phyloP scores from a whole-genome alignment of 2,888 invertebrate species.

The Synergus laeviventris region DNA sequence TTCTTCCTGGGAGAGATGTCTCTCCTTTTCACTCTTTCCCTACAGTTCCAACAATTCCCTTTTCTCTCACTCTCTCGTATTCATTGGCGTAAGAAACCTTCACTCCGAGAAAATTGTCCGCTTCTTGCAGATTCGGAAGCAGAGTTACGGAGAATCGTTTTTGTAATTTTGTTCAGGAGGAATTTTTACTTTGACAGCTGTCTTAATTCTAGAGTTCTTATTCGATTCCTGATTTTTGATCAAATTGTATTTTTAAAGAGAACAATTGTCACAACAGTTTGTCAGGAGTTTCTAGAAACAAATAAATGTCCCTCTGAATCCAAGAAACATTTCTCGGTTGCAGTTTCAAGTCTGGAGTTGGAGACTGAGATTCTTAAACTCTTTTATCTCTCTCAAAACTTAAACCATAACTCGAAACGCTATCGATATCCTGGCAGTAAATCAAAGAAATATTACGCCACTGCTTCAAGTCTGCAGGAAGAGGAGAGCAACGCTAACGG shows the following conservation, averaged over 20 bases:
- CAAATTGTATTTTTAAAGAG: neutral
- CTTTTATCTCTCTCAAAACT: neutral
- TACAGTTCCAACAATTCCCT: constrained; percentile 41
- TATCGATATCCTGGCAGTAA: constrained; percentile 35
- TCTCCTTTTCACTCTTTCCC: constrained; percentile 42
- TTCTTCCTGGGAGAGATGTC: constrained; percentile 67
- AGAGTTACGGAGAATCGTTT: neutral
- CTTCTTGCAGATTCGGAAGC: constrained; percentile 17
- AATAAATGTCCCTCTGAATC: neutral
- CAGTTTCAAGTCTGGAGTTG: neutral
- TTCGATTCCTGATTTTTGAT: constrained; percentile 6
- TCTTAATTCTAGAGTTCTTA: constrained; percentile 30
- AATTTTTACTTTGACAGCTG: constrained; percentile 18
- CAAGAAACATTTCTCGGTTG: neutral
- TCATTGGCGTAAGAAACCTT: constrained; percentile 37
- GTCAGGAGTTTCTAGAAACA: neutral
- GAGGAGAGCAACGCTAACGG: constrained; percentile 56
- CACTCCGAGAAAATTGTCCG: constrained; percentile 8
- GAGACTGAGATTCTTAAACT: neutral
- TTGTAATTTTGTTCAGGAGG: constrained; percentile 14
- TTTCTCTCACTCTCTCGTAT: constrained; percentile 35
- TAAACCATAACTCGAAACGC: constrained; percentile 14
- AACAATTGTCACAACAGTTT: neutral
- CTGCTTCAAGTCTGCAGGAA: constrained; percentile 42
- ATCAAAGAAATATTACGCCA: constrained; percentile 38